A percentile compares a stretch with the other conserved stretches of the same genome.
phyloP scores from a whole-genome alignment of 2,888 invertebrate genomes.

The Anoncus sp. region DNA sequence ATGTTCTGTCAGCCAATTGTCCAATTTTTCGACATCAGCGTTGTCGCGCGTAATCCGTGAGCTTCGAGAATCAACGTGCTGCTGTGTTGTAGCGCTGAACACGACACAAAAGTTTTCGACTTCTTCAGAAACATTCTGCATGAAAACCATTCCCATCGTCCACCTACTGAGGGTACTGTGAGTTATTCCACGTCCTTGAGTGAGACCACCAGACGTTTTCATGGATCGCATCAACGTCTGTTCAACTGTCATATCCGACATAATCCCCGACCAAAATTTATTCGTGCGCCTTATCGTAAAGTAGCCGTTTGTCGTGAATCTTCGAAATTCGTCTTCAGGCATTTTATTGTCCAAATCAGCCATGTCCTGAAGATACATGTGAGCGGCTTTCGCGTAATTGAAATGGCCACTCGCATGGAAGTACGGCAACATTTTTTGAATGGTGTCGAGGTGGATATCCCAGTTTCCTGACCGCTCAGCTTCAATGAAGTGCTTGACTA shows the following conservation, averaged over 20 bases:
- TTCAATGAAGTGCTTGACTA: slow-evolving; percentile 64
- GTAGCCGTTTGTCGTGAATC: no score
- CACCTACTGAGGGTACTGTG: slow-evolving; percentile 29
- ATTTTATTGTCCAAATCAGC: slow-evolving; percentile 61
- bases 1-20: slow-evolving; percentile 47
- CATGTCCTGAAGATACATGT: slow-evolving; percentile 81
- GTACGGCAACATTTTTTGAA: slow-evolving; percentile 71
- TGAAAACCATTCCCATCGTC: slow-evolving; percentile 38
- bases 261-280: slow-evolving; percentile 39
- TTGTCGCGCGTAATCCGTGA: slow-evolving; percentile 52
- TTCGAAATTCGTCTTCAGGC: slow-evolving; percentile 16
- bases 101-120: slow-evolving; percentile 42
- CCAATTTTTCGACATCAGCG: slow-evolving; percentile 47
- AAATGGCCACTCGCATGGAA: slow-evolving; percentile 15
- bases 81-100: slow-evolving; percentile 42
- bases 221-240: slow-evolving; percentile 41
- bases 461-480: slow-evolving; percentile 65
- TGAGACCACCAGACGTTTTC: slow-evolving; percentile 31
- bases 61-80: slow-evolving; percentile 52
- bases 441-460: slow-evolving; percentile 61
- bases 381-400: slow-evolving; percentile 75
- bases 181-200: slow-evolving; percentile 38
- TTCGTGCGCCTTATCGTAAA: no score
- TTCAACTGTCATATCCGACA: no score
- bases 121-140: slow-evolving; percentile 49